Evolutionary conservation across 2,888 invertebrate genomes (phyloP), one percentile per base, ranked within the genome.

Genomic region (Ornithoptera alexandrae): DNA sequence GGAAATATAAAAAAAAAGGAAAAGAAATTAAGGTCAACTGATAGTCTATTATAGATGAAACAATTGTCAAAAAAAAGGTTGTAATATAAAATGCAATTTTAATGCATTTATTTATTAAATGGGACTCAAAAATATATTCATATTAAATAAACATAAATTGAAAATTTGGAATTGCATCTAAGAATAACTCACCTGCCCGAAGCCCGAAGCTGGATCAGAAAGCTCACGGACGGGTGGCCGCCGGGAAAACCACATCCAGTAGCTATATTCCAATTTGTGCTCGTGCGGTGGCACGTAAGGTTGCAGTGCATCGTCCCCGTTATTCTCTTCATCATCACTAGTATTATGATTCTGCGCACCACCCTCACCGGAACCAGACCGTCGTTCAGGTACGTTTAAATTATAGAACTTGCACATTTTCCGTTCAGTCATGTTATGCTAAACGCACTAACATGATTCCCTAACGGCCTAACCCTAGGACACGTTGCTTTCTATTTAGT

Each of bases 251-350:
- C 98, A 99, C 86, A 98, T 94, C 90, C 97, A 97, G 88, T 98
- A 99, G 75, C 96, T 95, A 92, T 97, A 97, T 88, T 99, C 98
- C 80, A 99, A 93, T 86, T 96, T 96, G 88, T 99, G 98, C 90
- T 98, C 98, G 76, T 96, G 95, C 73, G 96, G 95, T 71, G 95
- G 96, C 83, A 97, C 96, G 72, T 83, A 82, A 46, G 89, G 90
- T 69, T 89, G 84, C 72, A 81, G 74, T 62, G 86, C 83, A 62
- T 90, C 89, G 10, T 90, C 90, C 30, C 80, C 74, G 70, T 83
- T 84, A 73, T 89, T 82, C n/a, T 92, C 90, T 36, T 91, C 91
- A 39, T 91, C 90, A 70, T 86, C 77, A 69, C 77, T 73, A 69
- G 75, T 82, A 64, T 80, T 84, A 74, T 89, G 87, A 79, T 90